These are phyloP conservation scores for Microtus ochrogaster DNA, from an alignment of 2,113 vertebrate species.

Conservation along the genomic window DNA sequence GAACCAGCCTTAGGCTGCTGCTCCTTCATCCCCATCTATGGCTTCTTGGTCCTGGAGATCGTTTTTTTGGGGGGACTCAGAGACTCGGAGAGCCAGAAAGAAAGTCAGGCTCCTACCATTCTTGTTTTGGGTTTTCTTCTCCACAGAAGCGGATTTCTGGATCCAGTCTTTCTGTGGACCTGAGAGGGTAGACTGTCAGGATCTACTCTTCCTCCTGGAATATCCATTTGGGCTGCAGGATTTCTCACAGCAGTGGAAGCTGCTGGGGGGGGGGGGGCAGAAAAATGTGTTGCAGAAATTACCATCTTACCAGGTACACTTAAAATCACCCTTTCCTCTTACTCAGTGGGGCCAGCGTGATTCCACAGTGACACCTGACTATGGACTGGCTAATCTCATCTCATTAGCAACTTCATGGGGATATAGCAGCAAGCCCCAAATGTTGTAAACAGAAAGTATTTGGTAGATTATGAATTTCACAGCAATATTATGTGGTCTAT, in stretches of 20 bases:
- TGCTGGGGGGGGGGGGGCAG: neutral
- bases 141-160: neutral
- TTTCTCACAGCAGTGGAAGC: neutral
- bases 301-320: slow-evolving; percentile 1
- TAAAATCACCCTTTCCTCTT: neutral
- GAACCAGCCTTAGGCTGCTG: neutral
- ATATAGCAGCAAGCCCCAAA: neutral
- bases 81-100: neutral
- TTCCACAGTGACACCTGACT: neutral
- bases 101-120: neutral
- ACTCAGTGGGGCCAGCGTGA: neutral
- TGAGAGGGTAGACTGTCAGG: neutral
- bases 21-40: neutral
- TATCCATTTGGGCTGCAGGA: neutral
- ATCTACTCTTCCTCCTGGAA: neutral
- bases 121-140: slow-evolving; percentile 32
- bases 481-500: too few relatives aligned
- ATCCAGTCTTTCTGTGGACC: slow-evolving; percentile 26
- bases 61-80: neutral
- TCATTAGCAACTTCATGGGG: neutral
- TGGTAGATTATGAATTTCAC: slow-evolving; percentile 12
- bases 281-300: neutral
- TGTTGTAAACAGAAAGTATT: neutral
- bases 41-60: neutral
- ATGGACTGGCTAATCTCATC: neutral